phyloP scores from a whole-genome alignment of 2,797 vertebrate species.

The Coracias cyanogaster region DNA sequence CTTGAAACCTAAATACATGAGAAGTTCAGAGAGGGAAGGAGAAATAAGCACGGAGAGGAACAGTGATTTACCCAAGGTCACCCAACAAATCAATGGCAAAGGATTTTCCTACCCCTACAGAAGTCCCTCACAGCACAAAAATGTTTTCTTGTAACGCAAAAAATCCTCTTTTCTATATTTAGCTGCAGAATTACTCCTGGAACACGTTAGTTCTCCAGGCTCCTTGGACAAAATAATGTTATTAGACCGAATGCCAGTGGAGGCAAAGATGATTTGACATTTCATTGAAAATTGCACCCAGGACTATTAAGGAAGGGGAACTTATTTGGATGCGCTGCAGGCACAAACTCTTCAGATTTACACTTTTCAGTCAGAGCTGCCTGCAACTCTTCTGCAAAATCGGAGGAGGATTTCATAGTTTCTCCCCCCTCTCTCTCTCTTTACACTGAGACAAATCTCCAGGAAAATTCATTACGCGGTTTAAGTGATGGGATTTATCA shows the following conservation, averaged over 20 bases:
- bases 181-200: slow-evolving; percentile 23
- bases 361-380: slow-evolving; percentile 16
- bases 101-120: background rate
- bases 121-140: background rate
- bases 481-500: slow-evolving; percentile 53
- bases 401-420: background rate
- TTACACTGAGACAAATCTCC: slow-evolving; percentile 52
- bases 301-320: slow-evolving; percentile 18
- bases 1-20: background rate
- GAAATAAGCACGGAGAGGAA: background rate
- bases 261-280: slow-evolving; percentile 47
- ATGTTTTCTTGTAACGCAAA: slow-evolving; percentile 21
- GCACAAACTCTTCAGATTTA: background rate
- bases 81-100: background rate
- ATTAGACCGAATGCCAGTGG: background rate
- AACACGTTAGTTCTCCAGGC: slow-evolving; percentile 11
- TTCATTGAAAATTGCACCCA: slow-evolving; percentile 36
- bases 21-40: background rate
- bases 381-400: slow-evolving; percentile 4
- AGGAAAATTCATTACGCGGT: slow-evolving; percentile 56
- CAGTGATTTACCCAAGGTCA: slow-evolving; percentile 1
- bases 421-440: background rate
- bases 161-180: slow-evolving; percentile 44
- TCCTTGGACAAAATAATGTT: slow-evolving; percentile 53
- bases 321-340: slow-evolving; percentile 40